A percentile compares a stretch with the other conserved stretches of the same genome.
These are phyloP conservation scores for Aphodius granarius DNA, from an alignment of 2,888 invertebrate genomes.

Conservation along the genomic window DNA sequence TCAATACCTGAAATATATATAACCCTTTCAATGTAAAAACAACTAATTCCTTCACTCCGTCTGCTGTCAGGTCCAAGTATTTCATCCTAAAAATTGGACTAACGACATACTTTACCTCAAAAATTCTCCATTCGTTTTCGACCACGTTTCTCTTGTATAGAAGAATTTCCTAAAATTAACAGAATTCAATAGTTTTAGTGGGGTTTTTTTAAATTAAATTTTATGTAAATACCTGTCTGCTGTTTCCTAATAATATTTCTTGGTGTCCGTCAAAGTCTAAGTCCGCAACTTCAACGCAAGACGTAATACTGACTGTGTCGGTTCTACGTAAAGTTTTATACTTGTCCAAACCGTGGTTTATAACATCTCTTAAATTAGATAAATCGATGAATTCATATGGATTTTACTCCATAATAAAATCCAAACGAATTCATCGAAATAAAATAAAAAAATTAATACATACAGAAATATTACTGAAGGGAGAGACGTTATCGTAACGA, in stretches of 20 bases:
- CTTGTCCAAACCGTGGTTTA: constrained; percentile 54
- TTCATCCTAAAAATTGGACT: constrained; percentile 64
- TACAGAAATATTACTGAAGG: constrained; percentile 63
- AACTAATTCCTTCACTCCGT: constrained; percentile 67
- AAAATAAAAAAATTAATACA: constrained; percentile 36
- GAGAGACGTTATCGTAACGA: constrained; percentile 60
- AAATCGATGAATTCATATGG: constrained; percentile 11
- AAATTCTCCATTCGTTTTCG: constrained; percentile 53
- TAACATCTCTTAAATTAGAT: constrained; percentile 53
- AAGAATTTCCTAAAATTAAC: constrained; percentile 55
- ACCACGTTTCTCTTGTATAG: constrained; percentile 54
- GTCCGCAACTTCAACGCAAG: constrained; percentile 66
- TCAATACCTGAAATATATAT: constrained; percentile 64
- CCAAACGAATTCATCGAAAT: too few species aligned
- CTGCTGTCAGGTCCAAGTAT: constrained; percentile 65
- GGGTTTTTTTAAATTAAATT: not conserved
- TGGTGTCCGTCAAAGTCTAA: constrained; percentile 70
- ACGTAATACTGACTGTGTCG: constrained; percentile 60
- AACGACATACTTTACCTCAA: constrained; percentile 59
- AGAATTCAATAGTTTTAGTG: not conserved
- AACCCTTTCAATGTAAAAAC: constrained; percentile 68
- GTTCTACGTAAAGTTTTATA: constrained; percentile 55
- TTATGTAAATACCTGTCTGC: constrained; percentile 44
- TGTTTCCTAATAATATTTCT: constrained; percentile 71
- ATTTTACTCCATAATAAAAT: too few species aligned